A percentile compares a stretch with the other conserved stretches of the same genome.
Conservation (phyloP, 2,113 vertebrate species). For the Tapirus terrestris region DNA sequence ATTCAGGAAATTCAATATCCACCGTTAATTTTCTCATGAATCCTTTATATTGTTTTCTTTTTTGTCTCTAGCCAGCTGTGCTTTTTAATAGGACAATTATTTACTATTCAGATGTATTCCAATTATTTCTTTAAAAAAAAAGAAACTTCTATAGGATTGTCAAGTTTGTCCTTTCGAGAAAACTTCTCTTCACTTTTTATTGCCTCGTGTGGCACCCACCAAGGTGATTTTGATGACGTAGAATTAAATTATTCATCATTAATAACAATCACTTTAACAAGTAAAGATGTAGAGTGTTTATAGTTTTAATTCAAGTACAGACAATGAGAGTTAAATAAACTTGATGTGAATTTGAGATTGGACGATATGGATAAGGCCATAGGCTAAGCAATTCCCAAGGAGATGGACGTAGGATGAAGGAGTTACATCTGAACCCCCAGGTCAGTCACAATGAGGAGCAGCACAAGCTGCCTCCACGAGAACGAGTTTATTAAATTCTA, state of each 20-base stretch:
- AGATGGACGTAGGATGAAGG: accelerated
- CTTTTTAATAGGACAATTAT: constrained; percentile 62
- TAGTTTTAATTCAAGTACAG: not conserved
- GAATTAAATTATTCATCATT: not conserved
- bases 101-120: constrained; percentile 37
- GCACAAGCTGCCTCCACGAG: not conserved
- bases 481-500: constrained; percentile 11
- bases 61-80: constrained; percentile 67
- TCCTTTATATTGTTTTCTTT: constrained; percentile 49
- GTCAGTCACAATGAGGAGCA: not conserved
- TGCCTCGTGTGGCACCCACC: not conserved
- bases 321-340: not conserved
- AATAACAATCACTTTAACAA: constrained; percentile 46
- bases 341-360: not conserved
- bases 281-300: not conserved
- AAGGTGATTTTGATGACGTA: not conserved
- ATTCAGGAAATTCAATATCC: constrained; percentile 60
- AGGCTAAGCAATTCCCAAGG: not conserved
- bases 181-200: not conserved
- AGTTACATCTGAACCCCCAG: not conserved
- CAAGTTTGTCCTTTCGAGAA: not conserved
- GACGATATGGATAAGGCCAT: not conserved
- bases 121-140: constrained; percentile 49
- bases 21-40: constrained; percentile 57
- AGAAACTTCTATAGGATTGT: not conserved